Conservation (phyloP, 1,140 invertebrate genomes). For the Trinorchestia longiramus region DNA sequence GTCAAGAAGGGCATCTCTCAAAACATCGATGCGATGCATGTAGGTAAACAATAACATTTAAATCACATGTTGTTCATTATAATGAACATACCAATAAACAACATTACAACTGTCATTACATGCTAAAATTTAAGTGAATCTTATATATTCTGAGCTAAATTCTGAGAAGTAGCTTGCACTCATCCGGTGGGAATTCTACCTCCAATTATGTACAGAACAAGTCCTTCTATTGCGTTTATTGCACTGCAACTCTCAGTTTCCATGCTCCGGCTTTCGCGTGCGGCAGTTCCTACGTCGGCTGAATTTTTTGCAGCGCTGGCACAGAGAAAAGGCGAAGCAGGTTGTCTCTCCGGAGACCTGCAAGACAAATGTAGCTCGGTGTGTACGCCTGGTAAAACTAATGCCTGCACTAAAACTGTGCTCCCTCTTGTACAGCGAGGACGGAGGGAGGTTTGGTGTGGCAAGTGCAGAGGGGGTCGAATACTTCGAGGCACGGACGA, state of each 20-base stretch:
- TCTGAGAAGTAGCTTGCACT: background rate
- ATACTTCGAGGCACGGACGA: background rate
- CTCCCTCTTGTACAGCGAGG: background rate
- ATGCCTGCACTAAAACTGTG: slow-evolving; percentile 40
- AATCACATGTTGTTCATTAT: too few relatives aligned
- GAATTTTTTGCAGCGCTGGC: background rate
- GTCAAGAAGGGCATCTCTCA: background rate
- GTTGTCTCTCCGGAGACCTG: slow-evolving; percentile 22
- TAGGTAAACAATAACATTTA: too few relatives aligned
- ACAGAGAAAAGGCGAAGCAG: background rate
- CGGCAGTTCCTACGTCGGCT: background rate
- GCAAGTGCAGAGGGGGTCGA: background rate
- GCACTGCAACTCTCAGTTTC: background rate
- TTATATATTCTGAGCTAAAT: too few relatives aligned
- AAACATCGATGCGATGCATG: background rate
- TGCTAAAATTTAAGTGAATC: too few relatives aligned
- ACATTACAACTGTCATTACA: too few relatives aligned
- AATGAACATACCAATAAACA: too few relatives aligned
- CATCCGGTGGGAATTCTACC: background rate
- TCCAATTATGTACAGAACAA: background rate
- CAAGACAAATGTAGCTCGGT: slow-evolving; percentile 47
- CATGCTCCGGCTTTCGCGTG: background rate
- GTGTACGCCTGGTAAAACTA: slow-evolving; percentile 21
- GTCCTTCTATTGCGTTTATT: background rate
- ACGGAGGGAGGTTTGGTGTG: background rate